These are phyloP conservation scores for Odontophorus gujanensis DNA, from an alignment of 2,113 vertebrate genomes.

Conservation along the genomic window DNA sequence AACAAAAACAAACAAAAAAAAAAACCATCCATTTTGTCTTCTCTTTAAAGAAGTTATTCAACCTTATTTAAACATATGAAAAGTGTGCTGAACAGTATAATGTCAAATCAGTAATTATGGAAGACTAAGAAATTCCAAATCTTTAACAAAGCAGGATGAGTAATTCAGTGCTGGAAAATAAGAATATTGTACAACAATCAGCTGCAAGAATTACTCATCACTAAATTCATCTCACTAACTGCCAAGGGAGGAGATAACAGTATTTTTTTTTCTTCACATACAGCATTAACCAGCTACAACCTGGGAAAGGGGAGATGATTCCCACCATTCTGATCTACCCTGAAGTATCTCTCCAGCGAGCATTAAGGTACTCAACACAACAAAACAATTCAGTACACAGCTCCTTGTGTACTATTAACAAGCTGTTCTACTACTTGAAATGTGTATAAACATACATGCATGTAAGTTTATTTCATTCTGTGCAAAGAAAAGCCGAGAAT, in stretches of 20 bases:
- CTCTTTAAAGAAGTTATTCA: not conserved
- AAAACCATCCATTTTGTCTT: not conserved
- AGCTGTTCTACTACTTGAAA: not conserved
- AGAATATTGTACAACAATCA: not conserved
- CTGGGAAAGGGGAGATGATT: not conserved
- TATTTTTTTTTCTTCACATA: not conserved
- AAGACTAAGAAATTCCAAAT: slow-evolving; percentile 9
- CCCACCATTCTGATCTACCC: not conserved
- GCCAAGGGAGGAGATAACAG: slow-evolving; percentile 14
- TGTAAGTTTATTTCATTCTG: fast-evolving
- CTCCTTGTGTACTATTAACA: not conserved
- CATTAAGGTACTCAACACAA: not conserved
- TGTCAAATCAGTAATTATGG: not conserved
- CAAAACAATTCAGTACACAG: not conserved
- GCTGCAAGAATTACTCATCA: not conserved
- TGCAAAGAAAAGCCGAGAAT: not conserved
- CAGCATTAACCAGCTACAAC: not conserved
- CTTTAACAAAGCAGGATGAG: slow-evolving; percentile 37
- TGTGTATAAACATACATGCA: not conserved
- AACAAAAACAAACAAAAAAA: not conserved
- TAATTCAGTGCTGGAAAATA: slow-evolving; percentile 31
- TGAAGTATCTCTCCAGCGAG: not conserved
- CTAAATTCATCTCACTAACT: slow-evolving; percentile 40
- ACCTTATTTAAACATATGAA: not conserved
- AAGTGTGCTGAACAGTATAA: not conserved